These are phyloP conservation scores for Enteromius anoplus DNA, from an alignment of 2,797 vertebrate genomes.

Conservation along the genomic window DNA sequence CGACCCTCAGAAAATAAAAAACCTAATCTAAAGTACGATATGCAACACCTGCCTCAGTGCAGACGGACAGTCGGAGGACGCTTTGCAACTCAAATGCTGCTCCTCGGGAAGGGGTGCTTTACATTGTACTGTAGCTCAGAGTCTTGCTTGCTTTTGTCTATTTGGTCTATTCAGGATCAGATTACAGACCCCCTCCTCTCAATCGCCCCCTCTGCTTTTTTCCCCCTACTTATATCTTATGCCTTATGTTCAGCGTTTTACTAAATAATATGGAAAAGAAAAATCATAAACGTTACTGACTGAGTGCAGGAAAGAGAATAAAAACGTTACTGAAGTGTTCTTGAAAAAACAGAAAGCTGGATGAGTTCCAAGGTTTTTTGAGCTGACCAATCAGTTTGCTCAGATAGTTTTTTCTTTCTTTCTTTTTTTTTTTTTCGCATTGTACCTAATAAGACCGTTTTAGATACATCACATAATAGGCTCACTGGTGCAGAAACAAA, in stretches of 20 bases:
- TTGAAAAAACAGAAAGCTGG: slow-evolving; percentile 67
- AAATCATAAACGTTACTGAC: slow-evolving; percentile 44
- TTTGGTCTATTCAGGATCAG: slow-evolving; percentile 58
- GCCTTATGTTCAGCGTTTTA: slow-evolving; percentile 41
- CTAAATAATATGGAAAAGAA: slow-evolving; percentile 6
- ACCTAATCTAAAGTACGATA: slow-evolving; percentile 71
- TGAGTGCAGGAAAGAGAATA: slow-evolving; percentile 62
- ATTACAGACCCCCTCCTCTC: slow-evolving; percentile 53
- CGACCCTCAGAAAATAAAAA: slow-evolving; percentile 58
- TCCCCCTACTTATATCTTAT: slow-evolving; percentile 10
- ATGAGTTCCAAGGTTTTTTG: slow-evolving; percentile 68
- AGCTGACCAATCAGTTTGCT: slow-evolving; percentile 72
- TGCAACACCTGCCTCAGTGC: slow-evolving; percentile 79
- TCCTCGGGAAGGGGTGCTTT: slow-evolving; percentile 54
- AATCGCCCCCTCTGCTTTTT: slow-evolving; percentile 34
- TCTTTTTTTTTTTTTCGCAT: slow-evolving; percentile 55
- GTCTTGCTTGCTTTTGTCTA: slow-evolving; percentile 56
- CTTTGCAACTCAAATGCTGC: slow-evolving; percentile 65
- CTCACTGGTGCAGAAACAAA: slow-evolving; percentile 16
- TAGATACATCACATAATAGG: slow-evolving; percentile 21
- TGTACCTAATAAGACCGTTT: slow-evolving; percentile 12
- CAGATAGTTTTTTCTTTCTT: slow-evolving; percentile 69
- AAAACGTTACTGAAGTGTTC: slow-evolving; percentile 68
- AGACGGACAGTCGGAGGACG: slow-evolving; percentile 71
- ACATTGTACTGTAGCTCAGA: slow-evolving; percentile 50